Conservation (phyloP, 2,797 vertebrate genomes). For the Ceyx erithaca region DNA sequence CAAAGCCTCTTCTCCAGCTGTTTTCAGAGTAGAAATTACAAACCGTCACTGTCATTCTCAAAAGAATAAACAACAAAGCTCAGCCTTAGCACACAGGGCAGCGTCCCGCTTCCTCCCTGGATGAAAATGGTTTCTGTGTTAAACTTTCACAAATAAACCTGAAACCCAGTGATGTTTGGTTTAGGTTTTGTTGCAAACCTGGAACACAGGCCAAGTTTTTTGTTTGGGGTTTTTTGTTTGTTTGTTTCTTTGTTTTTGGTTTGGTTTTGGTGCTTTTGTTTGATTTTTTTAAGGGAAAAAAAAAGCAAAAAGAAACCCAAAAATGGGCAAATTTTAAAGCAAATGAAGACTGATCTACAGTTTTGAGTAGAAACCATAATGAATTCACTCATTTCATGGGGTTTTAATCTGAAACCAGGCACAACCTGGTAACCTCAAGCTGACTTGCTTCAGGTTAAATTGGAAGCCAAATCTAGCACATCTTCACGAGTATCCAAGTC, state of each 20-base stretch:
- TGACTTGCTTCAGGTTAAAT: background rate
- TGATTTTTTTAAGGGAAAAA: background rate
- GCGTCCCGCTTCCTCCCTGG: background rate
- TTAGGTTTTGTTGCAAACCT: constrained; percentile 68
- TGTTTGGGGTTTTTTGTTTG: too few species aligned
- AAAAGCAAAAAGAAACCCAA: background rate
- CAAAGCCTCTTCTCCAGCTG: background rate
- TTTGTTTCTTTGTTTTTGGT: too few species aligned
- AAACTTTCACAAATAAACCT: constrained; percentile 63
- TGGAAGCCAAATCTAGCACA: constrained; percentile 8
- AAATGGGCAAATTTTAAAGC: constrained; percentile 52
- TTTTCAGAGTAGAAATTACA: constrained; percentile 33
- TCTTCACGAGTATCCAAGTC: background rate
- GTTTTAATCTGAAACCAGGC: constrained; percentile 59
- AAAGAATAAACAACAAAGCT: background rate
- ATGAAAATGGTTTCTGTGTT: constrained; percentile 62
- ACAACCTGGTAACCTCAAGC: constrained; percentile 17
- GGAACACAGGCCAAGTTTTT: constrained; percentile 46
- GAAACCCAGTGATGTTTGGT: constrained; percentile 58
- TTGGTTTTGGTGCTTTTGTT: too few species aligned
- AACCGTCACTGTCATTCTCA: background rate
- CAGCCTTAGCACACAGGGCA: background rate
- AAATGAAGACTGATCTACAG: constrained; percentile 51
- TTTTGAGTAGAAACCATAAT: constrained; percentile 58
- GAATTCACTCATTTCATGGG: constrained; percentile 45